phyloP scores from a whole-genome alignment of 1,140 invertebrate genomes.

The Campoletis sonorensis region DNA sequence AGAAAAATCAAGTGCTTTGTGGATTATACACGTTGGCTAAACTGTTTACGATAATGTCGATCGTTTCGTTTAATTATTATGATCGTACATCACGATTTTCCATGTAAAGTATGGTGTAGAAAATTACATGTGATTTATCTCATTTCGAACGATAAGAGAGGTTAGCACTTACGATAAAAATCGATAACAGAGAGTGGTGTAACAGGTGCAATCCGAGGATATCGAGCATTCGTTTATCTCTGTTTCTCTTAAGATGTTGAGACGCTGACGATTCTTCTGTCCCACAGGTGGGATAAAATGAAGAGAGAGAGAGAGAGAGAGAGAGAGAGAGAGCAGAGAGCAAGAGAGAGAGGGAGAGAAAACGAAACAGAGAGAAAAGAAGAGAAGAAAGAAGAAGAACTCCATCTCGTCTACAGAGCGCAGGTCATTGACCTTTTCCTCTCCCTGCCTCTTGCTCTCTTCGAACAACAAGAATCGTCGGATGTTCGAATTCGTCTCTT shows the following conservation, averaged over 20 bases:
- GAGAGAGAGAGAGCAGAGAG: slow-evolving; percentile 33
- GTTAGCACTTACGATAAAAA: slow-evolving; percentile 25
- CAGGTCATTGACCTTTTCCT: slow-evolving; percentile 40
- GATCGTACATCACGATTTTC: slow-evolving; percentile 3
- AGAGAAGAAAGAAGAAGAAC: slow-evolving; percentile 37
- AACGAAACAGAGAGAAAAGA: neutral
- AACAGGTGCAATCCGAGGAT: slow-evolving; percentile 32
- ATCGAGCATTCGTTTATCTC: slow-evolving; percentile 3
- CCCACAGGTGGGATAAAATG: slow-evolving; percentile 29
- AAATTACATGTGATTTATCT: slow-evolving; percentile 10
- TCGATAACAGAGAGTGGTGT: slow-evolving; percentile 36
- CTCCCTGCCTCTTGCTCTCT: slow-evolving; percentile 28
- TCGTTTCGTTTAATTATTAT: neutral
- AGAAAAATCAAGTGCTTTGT: neutral
- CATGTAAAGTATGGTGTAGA: neutral
- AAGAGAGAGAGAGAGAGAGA: neutral
- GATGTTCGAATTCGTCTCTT: slow-evolving; percentile 41
- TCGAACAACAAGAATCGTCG: slow-evolving; percentile 41
- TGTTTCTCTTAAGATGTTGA: slow-evolving; percentile 2
- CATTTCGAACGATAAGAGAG: slow-evolving; percentile 19
- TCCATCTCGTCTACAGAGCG: slow-evolving; percentile 8
- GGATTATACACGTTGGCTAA: neutral
- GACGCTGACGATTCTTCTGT: slow-evolving; percentile 17
- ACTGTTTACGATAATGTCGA: neutral
- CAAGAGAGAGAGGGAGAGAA: too few species aligned